Percentiles rank a stretch among this genome's conserved stretches.
Conservation (phyloP, 2,797 vertebrate genomes). For the Enteromius argenteus region DNA sequence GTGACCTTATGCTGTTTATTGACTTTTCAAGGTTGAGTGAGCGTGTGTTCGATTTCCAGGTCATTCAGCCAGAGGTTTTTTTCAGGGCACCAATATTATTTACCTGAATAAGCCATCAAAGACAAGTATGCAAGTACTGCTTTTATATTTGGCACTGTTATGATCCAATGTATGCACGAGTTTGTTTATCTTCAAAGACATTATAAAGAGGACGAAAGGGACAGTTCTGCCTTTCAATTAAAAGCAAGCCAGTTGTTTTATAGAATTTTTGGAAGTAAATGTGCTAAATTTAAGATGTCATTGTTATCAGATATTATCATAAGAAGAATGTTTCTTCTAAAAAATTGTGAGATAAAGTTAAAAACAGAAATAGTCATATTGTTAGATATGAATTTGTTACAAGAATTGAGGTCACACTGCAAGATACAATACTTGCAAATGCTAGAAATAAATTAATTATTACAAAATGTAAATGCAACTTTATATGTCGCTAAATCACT, state of each 20-base stretch:
- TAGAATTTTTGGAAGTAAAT: not conserved
- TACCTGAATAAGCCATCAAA: not conserved
- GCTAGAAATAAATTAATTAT: not conserved
- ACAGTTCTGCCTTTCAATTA: not conserved
- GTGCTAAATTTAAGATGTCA: not conserved
- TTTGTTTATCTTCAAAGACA: not conserved
- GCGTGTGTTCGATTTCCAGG: slow-evolving; percentile 21
- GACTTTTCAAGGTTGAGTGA: slow-evolving; percentile 23
- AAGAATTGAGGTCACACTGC: not conserved
- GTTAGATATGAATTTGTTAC: not conserved
- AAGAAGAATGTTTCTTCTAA: not conserved
- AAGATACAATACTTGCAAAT: not conserved
- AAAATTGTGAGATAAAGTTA: not conserved
- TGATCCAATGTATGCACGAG: not conserved
- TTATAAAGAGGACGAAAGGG: not conserved
- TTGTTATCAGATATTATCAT: not conserved
- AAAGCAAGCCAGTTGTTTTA: not conserved
- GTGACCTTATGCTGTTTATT: slow-evolving; percentile 54
- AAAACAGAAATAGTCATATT: not conserved
- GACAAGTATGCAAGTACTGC: not conserved
- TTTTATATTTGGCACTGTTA: not conserved
- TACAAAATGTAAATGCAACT: not conserved
- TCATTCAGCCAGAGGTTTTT: not conserved
- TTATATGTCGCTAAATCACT: not conserved
- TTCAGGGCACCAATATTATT: not conserved